These are phyloP conservation scores for Yponomeuta plumbellus DNA, from an alignment of 2,888 invertebrate species.

Conservation along the genomic window DNA sequence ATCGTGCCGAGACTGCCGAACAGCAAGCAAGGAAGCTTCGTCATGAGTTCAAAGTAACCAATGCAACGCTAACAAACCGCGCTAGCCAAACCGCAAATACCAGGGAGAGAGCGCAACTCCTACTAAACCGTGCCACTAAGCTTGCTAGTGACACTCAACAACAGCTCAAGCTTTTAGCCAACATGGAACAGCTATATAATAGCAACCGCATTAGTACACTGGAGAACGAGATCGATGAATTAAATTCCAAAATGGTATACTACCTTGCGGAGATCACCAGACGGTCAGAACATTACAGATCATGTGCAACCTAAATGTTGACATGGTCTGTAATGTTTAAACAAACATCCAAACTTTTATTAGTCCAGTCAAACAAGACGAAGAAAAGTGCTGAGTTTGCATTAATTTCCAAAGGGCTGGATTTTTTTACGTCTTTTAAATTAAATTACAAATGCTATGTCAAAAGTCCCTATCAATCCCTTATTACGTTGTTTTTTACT, in stretches of 20 bases:
- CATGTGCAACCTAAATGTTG: slow-evolving; percentile 69
- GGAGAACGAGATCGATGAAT: slow-evolving; percentile 77
- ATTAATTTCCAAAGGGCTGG: too few species aligned
- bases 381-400: too few species aligned
- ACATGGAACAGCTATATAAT: slow-evolving; percentile 82
- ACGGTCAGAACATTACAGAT: slow-evolving; percentile 78
- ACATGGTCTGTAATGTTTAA: too few species aligned
- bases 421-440: too few species aligned
- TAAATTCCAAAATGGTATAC: slow-evolving; percentile 79
- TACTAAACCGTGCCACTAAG: slow-evolving; percentile 87
- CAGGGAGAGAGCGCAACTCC: slow-evolving; percentile 84
- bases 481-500: too few species aligned
- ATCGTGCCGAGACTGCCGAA: slow-evolving; percentile 82
- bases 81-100: slow-evolving; percentile 86
- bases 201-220: slow-evolving; percentile 80
- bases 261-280: slow-evolving; percentile 79
- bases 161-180: slow-evolving; percentile 82
- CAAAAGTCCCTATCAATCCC: too few species aligned
- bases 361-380: too few species aligned
- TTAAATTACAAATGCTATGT: too few species aligned
- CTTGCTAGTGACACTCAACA: slow-evolving; percentile 87
- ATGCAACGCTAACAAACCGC: slow-evolving; percentile 82
- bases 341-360: neutral
- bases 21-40: slow-evolving; percentile 79
- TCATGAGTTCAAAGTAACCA: slow-evolving; percentile 83